Percentiles rank a stretch among this genome's conserved stretches.
Conservation (phyloP, 2,113 vertebrate genomes). For the Sakesphorus luctuosus region DNA sequence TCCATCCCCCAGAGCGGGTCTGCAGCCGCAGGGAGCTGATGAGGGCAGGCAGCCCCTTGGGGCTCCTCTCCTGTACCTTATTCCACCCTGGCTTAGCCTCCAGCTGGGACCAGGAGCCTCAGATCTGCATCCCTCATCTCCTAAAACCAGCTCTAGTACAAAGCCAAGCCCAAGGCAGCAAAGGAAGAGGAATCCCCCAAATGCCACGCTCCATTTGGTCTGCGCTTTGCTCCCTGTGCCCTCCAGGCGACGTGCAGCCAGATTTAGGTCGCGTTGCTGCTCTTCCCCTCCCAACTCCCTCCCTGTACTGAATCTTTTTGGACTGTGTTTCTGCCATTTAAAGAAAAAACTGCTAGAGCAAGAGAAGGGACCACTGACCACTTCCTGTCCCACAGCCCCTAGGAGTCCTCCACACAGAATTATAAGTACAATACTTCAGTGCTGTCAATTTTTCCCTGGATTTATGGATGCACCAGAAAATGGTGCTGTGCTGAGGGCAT, state of each 20-base stretch:
- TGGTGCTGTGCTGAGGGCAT: not conserved
- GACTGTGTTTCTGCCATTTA: not conserved
- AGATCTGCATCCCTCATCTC: not conserved
- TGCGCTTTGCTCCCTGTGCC: conserved; percentile 9
- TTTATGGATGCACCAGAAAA: not conserved
- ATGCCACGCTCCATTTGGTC: conserved; percentile 3
- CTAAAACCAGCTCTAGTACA: conserved; percentile 27
- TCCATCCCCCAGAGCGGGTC: rapidly evolving
- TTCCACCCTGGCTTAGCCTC: not conserved
- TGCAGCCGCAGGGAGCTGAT: rapidly evolving
- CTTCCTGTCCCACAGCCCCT: not conserved
- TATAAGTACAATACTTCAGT: not conserved
- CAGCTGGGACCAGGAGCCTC: not conserved
- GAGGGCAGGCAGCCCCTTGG: not conserved
- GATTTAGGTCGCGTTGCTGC: not conserved
- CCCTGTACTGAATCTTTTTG: not conserved
- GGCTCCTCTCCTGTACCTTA: not conserved
- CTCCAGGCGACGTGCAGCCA: not conserved
- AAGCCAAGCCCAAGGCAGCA: conserved; percentile 27
- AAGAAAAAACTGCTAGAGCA: not conserved
- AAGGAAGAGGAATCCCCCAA: conserved; percentile 20
- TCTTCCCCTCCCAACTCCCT: conserved; percentile 3
- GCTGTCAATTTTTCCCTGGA: not conserved
- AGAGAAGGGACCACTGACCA: not conserved
- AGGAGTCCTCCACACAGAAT: not conserved